Conservation (phyloP, 2,888 invertebrate species). For the Podabrus alpinus region DNA sequence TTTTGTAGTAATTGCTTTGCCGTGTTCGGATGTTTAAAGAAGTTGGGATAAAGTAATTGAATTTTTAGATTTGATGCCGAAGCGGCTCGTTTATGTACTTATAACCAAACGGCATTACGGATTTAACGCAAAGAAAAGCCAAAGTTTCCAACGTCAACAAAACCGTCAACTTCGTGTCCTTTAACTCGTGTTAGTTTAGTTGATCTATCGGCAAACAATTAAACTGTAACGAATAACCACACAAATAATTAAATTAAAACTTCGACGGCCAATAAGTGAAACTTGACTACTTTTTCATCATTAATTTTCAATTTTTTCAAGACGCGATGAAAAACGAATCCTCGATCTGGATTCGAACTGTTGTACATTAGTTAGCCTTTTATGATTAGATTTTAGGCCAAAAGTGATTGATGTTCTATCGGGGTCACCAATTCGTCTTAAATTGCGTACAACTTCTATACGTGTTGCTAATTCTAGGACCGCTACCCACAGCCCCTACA, state of each 20-base stretch:
- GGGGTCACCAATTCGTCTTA: no score
- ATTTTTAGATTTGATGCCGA: constrained; percentile 29
- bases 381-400: no score
- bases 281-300: no score
- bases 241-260: neutral
- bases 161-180: neutral
- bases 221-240: neutral
- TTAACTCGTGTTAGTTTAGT: neutral
- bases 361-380: no score
- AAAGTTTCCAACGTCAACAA: neutral
- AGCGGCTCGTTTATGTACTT: constrained; percentile 32
- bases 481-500: no score
- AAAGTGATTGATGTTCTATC: no score
- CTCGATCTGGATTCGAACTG: no score
- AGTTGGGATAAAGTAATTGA: constrained; percentile 35
- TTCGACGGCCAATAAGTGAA: neutral
- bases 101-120: constrained; percentile 15
- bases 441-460: no score
- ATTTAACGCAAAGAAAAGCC: constrained; percentile 14
- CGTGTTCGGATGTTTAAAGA: constrained; percentile 38
- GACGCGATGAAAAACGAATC: no score
- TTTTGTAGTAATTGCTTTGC: constrained; percentile 50
- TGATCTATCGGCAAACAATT: neutral
- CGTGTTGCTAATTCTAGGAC: no score
- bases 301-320: no score